Conservation (phyloP, 2,888 invertebrate species). For the Boloria euphrosyne region DNA sequence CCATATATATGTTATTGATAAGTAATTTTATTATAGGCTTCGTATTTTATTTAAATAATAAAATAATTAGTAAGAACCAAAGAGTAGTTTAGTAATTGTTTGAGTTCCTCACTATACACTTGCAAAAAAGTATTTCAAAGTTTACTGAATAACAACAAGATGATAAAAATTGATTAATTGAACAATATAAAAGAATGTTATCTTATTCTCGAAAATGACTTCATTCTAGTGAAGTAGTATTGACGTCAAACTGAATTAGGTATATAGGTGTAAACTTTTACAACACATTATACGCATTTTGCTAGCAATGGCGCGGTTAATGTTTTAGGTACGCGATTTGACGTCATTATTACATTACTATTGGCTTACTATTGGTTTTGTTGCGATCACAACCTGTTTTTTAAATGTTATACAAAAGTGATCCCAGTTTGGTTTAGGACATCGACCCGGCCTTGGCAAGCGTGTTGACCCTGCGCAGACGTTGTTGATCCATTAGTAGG, state of each 20-base stretch:
- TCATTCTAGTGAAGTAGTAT: constrained; percentile 25
- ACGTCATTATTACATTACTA: constrained; percentile 11
- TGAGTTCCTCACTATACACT: no score
- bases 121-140: no score
- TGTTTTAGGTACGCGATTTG: constrained; percentile 6
- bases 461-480: constrained; percentile 74
- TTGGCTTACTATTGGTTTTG: no score
- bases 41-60: no score
- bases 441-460: constrained; percentile 68
- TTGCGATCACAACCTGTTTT: neutral
- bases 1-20: neutral
- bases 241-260: constrained; percentile 29
- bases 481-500: constrained; percentile 61
- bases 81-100: no score
- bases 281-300: constrained; percentile 16
- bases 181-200: neutral
- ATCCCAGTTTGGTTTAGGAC: constrained; percentile 45
- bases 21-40: neutral
- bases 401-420: neutral
- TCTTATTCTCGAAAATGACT: constrained; percentile 26
- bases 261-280: constrained; percentile 2
- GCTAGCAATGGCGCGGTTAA: constrained; percentile 11
- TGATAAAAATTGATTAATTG: no score
- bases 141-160: no score
- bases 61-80: no score